Evolutionary conservation across 2,113 vertebrate genomes (phyloP), one percentile per base, ranked within the genome.

Genomic region (Chiloscyllium plagiosum): DNA sequence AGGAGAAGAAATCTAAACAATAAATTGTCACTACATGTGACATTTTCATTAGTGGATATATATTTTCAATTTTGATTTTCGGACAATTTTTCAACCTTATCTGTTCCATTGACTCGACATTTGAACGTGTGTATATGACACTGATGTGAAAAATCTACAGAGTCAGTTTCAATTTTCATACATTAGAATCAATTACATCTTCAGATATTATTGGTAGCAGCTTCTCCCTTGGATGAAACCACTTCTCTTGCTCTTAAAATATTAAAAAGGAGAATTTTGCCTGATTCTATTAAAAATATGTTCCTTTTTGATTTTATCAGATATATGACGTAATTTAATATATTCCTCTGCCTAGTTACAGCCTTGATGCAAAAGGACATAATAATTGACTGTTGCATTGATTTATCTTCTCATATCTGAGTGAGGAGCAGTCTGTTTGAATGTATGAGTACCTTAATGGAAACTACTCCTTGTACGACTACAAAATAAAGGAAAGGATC

Each of bases 211-310:
- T 96, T 96, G 96, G 96, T 80, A 96, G 69, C 80, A 96, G n/a
- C 61, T 66, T 92, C 89, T 65, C 33, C 65, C 56, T n/a, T 65
- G n/a, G n/a, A 66, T 93, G 90, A 93, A 68, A 61, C n/a, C 2
- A 22, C 52, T 29, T 90, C 87, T 61, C 56, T n/a, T 33, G 3
- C 95, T 26, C 61, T 96, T 96, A 95, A 96, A 95, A 96, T 96
- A 96, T 95, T 96, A 96, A 96, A 96, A 96, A 96, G 96, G 97
- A 96, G 24, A 70, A 96, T 80, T 80, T 97, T 96, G 96, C 92
- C 52, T 96, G 87, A 26, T 90, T 90, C 87, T 61, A 90, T 90
- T 90, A 65, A 65, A 90, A 90, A 90, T 61, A 26, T 1, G 61
- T 61, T 61, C 29, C 26, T 61, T 52, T 90, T 50, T 52, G 29